phyloP scores from a whole-genome alignment of 2,797 vertebrate species.

The Schizothorax lantsangensis region DNA sequence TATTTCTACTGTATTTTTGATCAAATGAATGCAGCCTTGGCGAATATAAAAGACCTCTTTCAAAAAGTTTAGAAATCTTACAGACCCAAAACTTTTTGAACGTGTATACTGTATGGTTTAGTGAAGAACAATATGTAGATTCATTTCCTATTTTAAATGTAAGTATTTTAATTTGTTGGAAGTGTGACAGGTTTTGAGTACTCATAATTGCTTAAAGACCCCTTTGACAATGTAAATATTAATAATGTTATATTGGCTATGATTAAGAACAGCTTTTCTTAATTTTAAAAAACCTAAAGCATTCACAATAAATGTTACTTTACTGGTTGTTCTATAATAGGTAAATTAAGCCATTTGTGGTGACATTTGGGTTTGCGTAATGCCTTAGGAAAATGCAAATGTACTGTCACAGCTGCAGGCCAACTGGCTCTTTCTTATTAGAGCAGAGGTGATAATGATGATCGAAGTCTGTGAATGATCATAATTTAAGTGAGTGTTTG shows the following conservation, averaged over 20 bases:
- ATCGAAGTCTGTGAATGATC: not conserved
- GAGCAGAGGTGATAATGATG: not conserved
- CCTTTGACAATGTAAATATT: not conserved
- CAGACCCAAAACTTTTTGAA: not conserved
- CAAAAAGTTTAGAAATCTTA: not conserved
- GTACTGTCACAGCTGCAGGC: not conserved
- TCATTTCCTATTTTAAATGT: not conserved
- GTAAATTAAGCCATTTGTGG: not conserved
- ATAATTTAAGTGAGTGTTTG: not conserved
- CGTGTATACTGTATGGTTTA: not conserved
- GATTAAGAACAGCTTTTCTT: conserved; percentile 1
- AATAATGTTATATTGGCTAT: not conserved
- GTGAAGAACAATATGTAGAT: not conserved
- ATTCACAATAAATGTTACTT: not conserved
- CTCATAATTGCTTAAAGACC: not conserved
- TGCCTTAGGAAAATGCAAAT: not conserved
- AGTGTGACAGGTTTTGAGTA: not conserved
- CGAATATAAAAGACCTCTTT: not conserved
- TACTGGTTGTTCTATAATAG: not conserved
- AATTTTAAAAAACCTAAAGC: not conserved
- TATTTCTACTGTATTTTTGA: not conserved
- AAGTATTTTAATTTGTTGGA: not conserved
- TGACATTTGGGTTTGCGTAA: not conserved
- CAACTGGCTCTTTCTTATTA: not conserved
- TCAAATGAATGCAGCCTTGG: not conserved